A percentile compares a stretch with the other conserved stretches of the same genome.
Conservation (phyloP, 2,888 invertebrate species). For the Ephialtes manifestator region DNA sequence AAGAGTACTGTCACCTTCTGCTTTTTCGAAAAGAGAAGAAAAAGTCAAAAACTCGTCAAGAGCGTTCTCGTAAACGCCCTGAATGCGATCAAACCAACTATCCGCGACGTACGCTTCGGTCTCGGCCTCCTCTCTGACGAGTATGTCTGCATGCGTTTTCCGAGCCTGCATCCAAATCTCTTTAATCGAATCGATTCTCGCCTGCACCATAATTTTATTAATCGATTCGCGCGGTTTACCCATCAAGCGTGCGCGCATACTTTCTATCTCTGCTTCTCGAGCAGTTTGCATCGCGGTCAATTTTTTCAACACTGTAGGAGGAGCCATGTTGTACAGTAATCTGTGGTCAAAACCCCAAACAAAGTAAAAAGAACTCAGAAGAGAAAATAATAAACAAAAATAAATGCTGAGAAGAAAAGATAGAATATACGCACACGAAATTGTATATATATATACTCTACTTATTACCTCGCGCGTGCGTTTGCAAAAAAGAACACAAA, state of each 20-base stretch:
- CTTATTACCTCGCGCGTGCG: too few species aligned
- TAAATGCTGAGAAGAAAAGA: too few species aligned
- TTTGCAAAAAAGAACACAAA: too few species aligned
- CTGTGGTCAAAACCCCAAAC: too few species aligned
- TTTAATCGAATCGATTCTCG: not conserved
- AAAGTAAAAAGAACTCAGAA: too few species aligned
- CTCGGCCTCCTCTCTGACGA: not conserved
- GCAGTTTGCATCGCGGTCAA: not conserved
- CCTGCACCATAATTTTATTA: not conserved
- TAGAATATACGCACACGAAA: too few species aligned
- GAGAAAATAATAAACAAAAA: too few species aligned
- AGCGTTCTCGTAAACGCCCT: not conserved
- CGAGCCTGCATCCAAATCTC: not conserved
- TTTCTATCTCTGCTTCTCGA: not conserved
- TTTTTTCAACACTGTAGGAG: not conserved
- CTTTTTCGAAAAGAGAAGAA: not conserved
- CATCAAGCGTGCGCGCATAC: not conserved
- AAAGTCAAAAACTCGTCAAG: not conserved
- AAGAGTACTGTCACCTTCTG: not conserved
- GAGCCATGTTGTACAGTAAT: not conserved
- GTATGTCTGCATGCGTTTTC: not conserved
- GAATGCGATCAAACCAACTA: not conserved
- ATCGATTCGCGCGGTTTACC: not conserved
- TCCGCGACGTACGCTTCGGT: not conserved
- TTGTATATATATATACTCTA: too few species aligned